Evolutionary conservation across 1,140 invertebrate species (phyloP).

Genomic region (Episyrphus balteatus): DNA sequence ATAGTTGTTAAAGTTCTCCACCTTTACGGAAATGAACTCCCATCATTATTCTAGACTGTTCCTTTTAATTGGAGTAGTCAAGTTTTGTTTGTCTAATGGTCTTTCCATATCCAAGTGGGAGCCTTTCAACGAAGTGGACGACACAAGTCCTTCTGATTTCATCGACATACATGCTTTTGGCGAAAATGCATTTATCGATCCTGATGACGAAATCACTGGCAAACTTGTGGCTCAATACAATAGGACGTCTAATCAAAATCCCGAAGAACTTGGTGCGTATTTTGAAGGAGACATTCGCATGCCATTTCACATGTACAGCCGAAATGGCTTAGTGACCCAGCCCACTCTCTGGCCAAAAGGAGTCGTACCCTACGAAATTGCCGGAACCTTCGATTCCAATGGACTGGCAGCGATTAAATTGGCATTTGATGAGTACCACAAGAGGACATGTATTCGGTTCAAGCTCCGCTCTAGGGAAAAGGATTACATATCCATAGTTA

Average conservation of each 20-base stretch:
- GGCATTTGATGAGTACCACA: conserved; percentile 56
- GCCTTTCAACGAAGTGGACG: no score
- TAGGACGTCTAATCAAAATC: conserved; percentile 47
- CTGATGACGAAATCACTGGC: conserved; percentile 32
- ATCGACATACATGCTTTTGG: conserved; percentile 42
- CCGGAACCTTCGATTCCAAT: conserved; percentile 45
- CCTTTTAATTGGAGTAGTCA: no score
- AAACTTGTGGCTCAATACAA: conserved; percentile 56
- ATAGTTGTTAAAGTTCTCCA: no score
- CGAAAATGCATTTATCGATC: conserved; percentile 39
- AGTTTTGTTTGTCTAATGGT: no score
- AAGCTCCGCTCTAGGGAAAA: conserved; percentile 44
- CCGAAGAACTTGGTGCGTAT: conserved; percentile 63
- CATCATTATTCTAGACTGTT: no score
- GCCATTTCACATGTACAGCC: conserved; percentile 13
- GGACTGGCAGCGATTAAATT: conserved; percentile 42
- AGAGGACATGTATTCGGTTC: conserved; percentile 59
- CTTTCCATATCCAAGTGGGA: no score
- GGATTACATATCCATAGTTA: conserved; percentile 59
- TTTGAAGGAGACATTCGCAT: conserved; percentile 45
- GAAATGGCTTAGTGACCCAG: conserved; percentile 50
- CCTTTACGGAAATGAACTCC: no score
- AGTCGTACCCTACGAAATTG: conserved; percentile 57
- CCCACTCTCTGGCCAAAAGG: conserved; percentile 52
- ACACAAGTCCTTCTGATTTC: conserved; percentile 8